A percentile compares a stretch with the other conserved stretches of the same genome.
Evolutionary conservation across 30 jellyfish, hydroid and myxozoan genomes (phyloP).

Genomic region (Catostylus mosaicus): DNA sequence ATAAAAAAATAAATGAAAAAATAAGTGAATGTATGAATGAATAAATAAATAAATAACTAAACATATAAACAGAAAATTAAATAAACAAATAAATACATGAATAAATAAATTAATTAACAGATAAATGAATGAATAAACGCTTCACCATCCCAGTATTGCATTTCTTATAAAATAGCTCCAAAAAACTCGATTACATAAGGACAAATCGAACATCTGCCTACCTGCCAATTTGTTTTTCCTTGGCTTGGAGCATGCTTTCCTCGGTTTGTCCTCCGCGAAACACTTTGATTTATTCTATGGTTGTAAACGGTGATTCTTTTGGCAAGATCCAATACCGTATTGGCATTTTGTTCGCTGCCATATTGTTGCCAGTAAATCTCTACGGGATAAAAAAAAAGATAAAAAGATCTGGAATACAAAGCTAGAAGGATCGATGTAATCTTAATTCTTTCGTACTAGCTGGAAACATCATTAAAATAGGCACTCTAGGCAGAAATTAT

Average conservation of each 20-base stretch:
- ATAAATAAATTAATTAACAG: neutral
- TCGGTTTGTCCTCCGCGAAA: neutral
- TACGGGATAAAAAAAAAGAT: neutral
- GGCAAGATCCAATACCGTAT: slow-evolving; percentile 59
- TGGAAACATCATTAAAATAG: neutral
- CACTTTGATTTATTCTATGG: slow-evolving; percentile 48
- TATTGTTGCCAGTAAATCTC: slow-evolving; percentile 31
- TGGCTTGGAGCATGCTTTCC: slow-evolving; percentile 8
- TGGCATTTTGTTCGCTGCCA: slow-evolving; percentile 54
- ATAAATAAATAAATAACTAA: neutral
- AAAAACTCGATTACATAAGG: neutral
- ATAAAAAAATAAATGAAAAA: too few species aligned
- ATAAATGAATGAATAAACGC: neutral
- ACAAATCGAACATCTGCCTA: neutral
- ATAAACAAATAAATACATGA: neutral
- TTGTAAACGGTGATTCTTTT: slow-evolving; percentile 61
- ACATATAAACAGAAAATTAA: neutral
- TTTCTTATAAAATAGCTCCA: too few species aligned
- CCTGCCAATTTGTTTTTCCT: slow-evolving; percentile 42
- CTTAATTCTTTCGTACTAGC: neutral
- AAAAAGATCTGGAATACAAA: neutral
- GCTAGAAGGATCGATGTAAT: neutral
- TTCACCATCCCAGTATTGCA: neutral
- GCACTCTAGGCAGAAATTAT: neutral
- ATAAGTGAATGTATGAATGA: neutral